phyloP scores from a whole-genome alignment of 2,888 invertebrate genomes.

The Drosophila robusta region DNA sequence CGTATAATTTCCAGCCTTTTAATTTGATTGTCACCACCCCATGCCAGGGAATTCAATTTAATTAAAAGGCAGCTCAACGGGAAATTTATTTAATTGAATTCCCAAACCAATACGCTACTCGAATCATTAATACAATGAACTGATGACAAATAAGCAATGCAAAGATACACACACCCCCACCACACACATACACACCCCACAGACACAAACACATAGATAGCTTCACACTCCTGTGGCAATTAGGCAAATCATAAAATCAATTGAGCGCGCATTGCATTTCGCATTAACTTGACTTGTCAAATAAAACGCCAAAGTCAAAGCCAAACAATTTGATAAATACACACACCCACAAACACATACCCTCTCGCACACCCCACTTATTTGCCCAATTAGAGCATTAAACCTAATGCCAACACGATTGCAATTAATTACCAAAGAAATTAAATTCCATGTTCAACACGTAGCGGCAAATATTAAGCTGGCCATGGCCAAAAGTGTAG shows the following conservation, averaged over 20 bases:
- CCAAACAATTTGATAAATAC: conserved; percentile 42
- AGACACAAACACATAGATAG: not conserved
- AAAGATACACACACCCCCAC: not conserved
- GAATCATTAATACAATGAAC: conserved; percentile 27
- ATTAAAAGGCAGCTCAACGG: conserved; percentile 15
- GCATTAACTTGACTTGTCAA: conserved; percentile 59
- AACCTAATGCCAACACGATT: conserved; percentile 80
- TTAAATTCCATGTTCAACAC: conserved; percentile 81
- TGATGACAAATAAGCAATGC: conserved; percentile 20
- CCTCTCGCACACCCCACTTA: conserved; percentile 21
- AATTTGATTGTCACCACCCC: not conserved
- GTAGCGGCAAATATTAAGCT: conserved; percentile 70
- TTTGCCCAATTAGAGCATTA: conserved; percentile 74
- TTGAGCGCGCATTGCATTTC: conserved; percentile 49
- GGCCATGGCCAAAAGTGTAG: conserved; percentile 29
- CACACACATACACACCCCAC: not conserved
- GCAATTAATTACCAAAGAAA: conserved; percentile 80
- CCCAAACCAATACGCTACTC: conserved; percentile 12
- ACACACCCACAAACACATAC: conserved; percentile 13
- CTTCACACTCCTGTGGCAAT: conserved; percentile 34
- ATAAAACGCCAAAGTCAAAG: conserved; percentile 48
- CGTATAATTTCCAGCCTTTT: not conserved
- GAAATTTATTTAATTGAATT: conserved; percentile 24
- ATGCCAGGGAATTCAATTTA: not conserved
- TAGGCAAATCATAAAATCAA: conserved; percentile 67